Evolutionary conservation across 2,113 vertebrate species (phyloP), one percentile per base, ranked within the genome.

Genomic region (Gulo gulo): DNA sequence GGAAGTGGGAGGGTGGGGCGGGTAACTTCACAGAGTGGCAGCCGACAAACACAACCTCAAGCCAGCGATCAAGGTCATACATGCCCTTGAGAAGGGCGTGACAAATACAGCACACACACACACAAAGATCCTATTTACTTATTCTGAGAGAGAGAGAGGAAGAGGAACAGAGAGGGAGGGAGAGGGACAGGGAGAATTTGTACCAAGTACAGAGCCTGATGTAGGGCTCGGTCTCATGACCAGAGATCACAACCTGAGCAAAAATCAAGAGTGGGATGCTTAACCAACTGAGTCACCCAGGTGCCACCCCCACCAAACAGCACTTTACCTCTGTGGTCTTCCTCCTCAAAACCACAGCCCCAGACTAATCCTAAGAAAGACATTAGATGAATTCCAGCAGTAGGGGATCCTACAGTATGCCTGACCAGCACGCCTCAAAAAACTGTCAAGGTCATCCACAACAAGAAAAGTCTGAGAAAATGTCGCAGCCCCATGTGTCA

Each of bases 1-100:
- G 20, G 16, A 7, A 2, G 34, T 7, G 2, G 4, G 39, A 8
- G 0, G 0, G 24, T 1, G 26, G 0, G 1, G 5, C n/a, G 50
- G 12, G 39, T 24, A 7, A 4, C n/a, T 50, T 39, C 24, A 36
- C 3, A 24, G 63, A 12, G 11, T 39, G 61, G 52, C 36, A 14
- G 9, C 59, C 7, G 26, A 26, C 2, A 31, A 21, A n/a, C 23
- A 39, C 47, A 6, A 1, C 6, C 18, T 15, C 34, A 8, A 29
- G 71, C 20, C 71, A 2, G 31, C 0, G 50, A 24, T 23, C 88
- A 15, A 16, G 26, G 82, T 21, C 50, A 24, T 0, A 6, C 3
- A 1, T 24, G 42, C 15, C 24, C 12, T 11, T 1, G 4, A 14
- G 0, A 11, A 16, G 0, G 13, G 18, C 0, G 1, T 11, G 15